Conservation (phyloP, 2,888 invertebrate species). For the Baccha elongata region DNA sequence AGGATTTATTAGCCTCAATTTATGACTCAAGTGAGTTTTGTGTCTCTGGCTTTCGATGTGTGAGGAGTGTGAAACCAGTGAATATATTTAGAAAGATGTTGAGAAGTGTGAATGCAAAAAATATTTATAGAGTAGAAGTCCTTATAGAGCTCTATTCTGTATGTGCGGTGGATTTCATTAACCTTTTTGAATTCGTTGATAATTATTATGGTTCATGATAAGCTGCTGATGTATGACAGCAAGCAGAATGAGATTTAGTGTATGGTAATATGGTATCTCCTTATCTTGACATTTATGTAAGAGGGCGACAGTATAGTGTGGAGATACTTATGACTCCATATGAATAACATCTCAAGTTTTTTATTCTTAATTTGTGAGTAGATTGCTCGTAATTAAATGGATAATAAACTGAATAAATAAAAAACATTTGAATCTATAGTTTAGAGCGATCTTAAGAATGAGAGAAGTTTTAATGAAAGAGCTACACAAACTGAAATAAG, state of each 20-base stretch:
- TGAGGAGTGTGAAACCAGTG: slow-evolving; percentile 24
- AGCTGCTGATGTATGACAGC: slow-evolving; percentile 55
- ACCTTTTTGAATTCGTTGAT: slow-evolving; percentile 60
- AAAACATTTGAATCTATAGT: background rate
- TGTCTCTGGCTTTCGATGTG: slow-evolving; percentile 29
- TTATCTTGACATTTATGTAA: slow-evolving; percentile 55
- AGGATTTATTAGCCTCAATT: slow-evolving; percentile 69
- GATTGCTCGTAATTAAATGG: slow-evolving; percentile 60
- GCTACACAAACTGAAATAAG: too few relatives aligned
- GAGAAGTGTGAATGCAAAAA: slow-evolving; percentile 10
- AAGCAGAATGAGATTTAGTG: slow-evolving; percentile 17
- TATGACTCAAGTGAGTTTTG: slow-evolving; percentile 67
- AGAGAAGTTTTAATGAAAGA: too few relatives aligned
- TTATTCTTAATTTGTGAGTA: slow-evolving; percentile 62
- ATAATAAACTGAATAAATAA: slow-evolving; percentile 38
- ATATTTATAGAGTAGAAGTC: background rate
- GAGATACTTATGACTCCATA: slow-evolving; percentile 31
- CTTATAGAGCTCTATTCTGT: slow-evolving; percentile 19
- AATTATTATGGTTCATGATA: slow-evolving; percentile 67
- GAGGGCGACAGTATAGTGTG: background rate
- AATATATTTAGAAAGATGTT: slow-evolving; percentile 22
- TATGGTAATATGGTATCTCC: slow-evolving; percentile 9
- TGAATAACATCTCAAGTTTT: slow-evolving; percentile 40
- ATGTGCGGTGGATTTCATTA: slow-evolving; percentile 52
- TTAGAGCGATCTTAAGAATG: too few relatives aligned